Percentiles rank a stretch among this genome's conserved stretches.
Evolutionary conservation across 2,113 vertebrate genomes (phyloP).

Genomic region (Saimiri boliviensis): DNA sequence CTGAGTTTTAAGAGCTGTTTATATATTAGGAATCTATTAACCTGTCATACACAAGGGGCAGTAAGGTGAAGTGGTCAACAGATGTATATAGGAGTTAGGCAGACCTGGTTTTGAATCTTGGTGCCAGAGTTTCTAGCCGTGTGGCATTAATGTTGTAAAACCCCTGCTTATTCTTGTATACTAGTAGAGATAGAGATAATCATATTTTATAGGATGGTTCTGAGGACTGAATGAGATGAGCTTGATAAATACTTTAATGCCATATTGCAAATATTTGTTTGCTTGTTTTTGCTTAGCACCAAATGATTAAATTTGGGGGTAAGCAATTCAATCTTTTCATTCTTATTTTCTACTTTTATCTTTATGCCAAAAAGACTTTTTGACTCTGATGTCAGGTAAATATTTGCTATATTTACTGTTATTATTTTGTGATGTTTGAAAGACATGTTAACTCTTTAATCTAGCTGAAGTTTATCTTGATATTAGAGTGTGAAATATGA

Average conservation of each 20-base stretch:
- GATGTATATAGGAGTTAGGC: background rate
- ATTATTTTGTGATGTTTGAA: background rate
- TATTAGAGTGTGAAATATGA: background rate
- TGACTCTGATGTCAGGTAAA: background rate
- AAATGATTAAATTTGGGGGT: background rate
- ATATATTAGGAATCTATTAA: background rate
- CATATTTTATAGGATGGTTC: background rate
- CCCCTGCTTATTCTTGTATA: background rate
- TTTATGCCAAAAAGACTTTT: background rate
- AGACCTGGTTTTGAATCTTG: background rate
- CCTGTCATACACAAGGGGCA: background rate
- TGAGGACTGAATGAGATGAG: background rate
- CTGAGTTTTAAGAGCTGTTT: background rate
- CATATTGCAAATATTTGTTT: background rate
- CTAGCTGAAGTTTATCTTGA: background rate
- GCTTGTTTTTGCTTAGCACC: background rate
- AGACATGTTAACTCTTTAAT: background rate
- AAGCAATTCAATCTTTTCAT: background rate
- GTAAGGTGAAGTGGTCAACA: background rate
- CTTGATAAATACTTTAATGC: background rate
- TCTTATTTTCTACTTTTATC: background rate
- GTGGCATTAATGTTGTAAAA: background rate
- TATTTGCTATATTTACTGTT: background rate
- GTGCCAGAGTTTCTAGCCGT: background rate
- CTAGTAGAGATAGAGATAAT: background rate